Conservation (phyloP, 2,888 invertebrate genomes). For the Patella pellucida region DNA sequence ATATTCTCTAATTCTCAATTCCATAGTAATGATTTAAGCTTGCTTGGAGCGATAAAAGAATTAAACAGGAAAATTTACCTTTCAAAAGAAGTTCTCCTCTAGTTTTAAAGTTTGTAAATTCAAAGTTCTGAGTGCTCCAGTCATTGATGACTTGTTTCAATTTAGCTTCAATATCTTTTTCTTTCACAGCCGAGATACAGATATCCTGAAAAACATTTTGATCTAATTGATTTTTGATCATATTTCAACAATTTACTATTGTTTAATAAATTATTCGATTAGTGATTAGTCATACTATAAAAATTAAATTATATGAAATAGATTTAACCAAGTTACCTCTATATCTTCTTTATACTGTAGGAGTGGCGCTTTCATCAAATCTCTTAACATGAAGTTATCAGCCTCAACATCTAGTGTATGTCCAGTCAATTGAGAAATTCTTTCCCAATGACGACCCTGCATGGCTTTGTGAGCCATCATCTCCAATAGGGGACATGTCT, state of each 20-base stretch:
- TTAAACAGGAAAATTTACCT: conserved; percentile 45
- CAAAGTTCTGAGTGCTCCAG: conserved; percentile 90
- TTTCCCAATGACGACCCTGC: conserved; percentile 96
- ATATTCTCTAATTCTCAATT: background rate
- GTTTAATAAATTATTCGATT: too few species aligned
- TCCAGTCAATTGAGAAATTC: conserved; percentile 90
- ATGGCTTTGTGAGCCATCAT: conserved; percentile 97
- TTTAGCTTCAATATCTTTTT: conserved; percentile 97
- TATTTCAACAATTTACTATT: background rate
- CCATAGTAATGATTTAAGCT: background rate
- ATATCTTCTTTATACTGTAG: conserved; percentile 95
- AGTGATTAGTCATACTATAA: too few species aligned
- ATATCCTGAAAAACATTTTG: conserved; percentile 79
- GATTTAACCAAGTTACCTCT: conserved; percentile 76
- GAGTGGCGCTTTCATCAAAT: conserved; percentile 93
- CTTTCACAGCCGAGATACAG: conserved; percentile 98
- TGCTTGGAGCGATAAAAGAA: background rate
- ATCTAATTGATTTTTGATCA: conserved; percentile 8
- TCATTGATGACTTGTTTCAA: conserved; percentile 93
- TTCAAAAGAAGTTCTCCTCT: conserved; percentile 92
- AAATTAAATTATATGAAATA: too few species aligned
- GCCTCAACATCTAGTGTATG: conserved; percentile 92
- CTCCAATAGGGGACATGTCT: conserved; percentile 95
- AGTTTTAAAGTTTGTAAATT: conserved; percentile 94
- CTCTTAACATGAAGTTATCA: conserved; percentile 93